Base-by-base conservation (phyloP, 64 coral and sea anemone genomes). In the Anthopleura sola region DNA sequence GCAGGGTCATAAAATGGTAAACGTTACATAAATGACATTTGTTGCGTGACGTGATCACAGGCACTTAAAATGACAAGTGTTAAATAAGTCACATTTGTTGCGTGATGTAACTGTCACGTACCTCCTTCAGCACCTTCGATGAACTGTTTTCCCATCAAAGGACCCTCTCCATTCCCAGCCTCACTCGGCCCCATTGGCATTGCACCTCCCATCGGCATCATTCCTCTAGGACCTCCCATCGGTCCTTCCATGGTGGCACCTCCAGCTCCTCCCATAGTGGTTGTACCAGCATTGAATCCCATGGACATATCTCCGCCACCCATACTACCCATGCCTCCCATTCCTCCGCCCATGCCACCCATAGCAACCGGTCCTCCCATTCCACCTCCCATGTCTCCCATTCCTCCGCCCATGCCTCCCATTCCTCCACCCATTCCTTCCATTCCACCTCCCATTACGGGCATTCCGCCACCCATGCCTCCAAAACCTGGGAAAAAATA, bases 101-200 rank as follows among this genome's bases (percentile, higher is more conserved):
- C 0, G 1, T 34, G 31, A 77, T 5, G 58, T 62, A 20, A 24
- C 58, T 8, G 29, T 71, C 66, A 55, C 89, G 38, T 37, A 86
- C 89, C 89, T 86, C 82, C 76, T 69, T 86, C 60, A 54, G 76
- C 90, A 74, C 90, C 85, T 83, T 92, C 90, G 57, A 92, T 92
- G 47, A 92, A 92, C 80, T 92, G 90, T 81, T 92, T 92, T 34
- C 85, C 78, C 90, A 87, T 92, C 34, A 92, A 77, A 56, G 32
- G 55, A 64, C 55, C 90, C 74, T 92, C 90, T 36, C 78, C 68
- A 20, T 75, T 17, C 60, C 90, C 78, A 4, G 78, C 75, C 37
- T 62, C 85, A 1, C 81, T 74, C 23, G 86, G 77, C 51, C 55
- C 85, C 85, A 91, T 91, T 14, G 49, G 50, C 74, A 80, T 82